Evolutionary conservation across 2,113 vertebrate genomes (phyloP), one percentile per base, ranked within the genome.

Genomic region (Gnathonemus longibarbis): DNA sequence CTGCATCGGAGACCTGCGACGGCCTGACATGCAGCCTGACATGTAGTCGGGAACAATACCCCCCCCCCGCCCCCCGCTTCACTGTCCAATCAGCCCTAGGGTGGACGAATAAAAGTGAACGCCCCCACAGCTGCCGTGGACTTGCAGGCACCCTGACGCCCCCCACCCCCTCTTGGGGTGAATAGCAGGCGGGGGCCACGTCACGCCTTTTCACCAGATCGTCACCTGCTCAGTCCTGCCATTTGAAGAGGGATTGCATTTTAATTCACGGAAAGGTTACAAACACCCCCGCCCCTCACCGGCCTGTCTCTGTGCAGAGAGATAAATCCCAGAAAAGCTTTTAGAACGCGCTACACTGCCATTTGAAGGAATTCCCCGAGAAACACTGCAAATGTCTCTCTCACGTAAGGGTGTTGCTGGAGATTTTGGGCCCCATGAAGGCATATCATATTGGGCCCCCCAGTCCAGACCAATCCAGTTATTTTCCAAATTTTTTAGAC

Each of bases 1-100:
- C 35, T 86, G 58, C 31, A 91, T 91, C 45, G 58, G 48, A 92
- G 85, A 89, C 88, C 90, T 88, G 35, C 11, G 88, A 85, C 70
- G 66, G 88, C 10, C 62, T n/a, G 62, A 74, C 77, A 90, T 84
- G 52, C 83, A 84, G 80, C 49, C 80, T 87, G 85, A 52, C 50
- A 52, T 17, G 13, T 17, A 52, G 50, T 52, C 15, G 15, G 50
- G 50, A 53, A 53, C 52, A 53, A 53, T 53, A 95, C 1, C 35
- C 53, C 48, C 42, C n/a, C 24, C 31, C 5, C 70, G 0, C 70
- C 13, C 13, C 11, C 11, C 27, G 2, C 62, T 3, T 66, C 62
- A 66, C 62, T 27, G 1, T 66, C 62, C 62, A 27, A 27, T 66
- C 62, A 77, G 35, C 70, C 31, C 11, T 1, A 3, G 31, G 70